phyloP scores from a whole-genome alignment of 2,113 vertebrate species.

The Seriola rivoliana region DNA sequence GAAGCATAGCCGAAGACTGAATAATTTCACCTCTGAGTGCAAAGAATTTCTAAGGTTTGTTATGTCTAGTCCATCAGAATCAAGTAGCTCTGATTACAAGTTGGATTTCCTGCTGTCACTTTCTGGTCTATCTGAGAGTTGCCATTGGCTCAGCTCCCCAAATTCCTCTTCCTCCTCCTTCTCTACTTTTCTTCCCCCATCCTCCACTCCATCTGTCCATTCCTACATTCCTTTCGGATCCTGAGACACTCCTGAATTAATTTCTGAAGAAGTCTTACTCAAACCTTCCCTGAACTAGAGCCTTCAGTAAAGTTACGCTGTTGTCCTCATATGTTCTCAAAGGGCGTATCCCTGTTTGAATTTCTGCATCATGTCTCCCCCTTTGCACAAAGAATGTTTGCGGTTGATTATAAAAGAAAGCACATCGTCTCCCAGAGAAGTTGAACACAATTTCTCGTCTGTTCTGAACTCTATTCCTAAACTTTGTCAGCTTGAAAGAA shows the following conservation, averaged over 20 bases:
- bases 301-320: neutral
- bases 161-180: neutral
- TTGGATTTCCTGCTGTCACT: slow-evolving; percentile 54
- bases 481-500: slow-evolving; percentile 41
- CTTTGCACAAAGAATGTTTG: slow-evolving; percentile 10
- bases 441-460: neutral
- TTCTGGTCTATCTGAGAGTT: slow-evolving; percentile 45
- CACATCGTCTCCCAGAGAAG: neutral
- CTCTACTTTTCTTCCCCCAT: neutral
- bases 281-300: slow-evolving; percentile 16
- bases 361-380: neutral
- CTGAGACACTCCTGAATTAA: slow-evolving; percentile 11
- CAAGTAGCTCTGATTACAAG: slow-evolving; percentile 37
- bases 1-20: neutral
- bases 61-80: slow-evolving; percentile 42
- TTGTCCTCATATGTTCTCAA: neutral
- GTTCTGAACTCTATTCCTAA: neutral
- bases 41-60: slow-evolving; percentile 32
- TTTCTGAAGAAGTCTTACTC: slow-evolving; percentile 11
- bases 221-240: slow-evolving; percentile 44
- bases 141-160: slow-evolving; percentile 37
- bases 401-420: slow-evolving; percentile 3
- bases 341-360: slow-evolving; percentile 13
- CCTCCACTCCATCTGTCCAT: slow-evolving; percentile 30
- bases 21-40: neutral